Base-by-base conservation (phyloP, 1,140 invertebrate species). In the Artemia franciscana region DNA sequence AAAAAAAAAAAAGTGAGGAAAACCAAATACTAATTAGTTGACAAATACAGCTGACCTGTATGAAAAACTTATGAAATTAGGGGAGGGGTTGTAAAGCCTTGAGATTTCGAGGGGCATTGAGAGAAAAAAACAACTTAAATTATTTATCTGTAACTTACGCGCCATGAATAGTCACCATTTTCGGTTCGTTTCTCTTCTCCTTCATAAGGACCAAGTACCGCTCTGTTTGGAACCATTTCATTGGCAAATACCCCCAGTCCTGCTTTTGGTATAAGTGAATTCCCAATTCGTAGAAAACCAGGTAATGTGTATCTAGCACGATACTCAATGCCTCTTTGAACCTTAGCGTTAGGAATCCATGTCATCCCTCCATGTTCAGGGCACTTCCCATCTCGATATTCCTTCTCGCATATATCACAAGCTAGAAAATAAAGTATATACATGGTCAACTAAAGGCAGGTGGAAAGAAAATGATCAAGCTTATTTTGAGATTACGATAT, bases 191-290 rank as follows among this genome's bases (percentile, higher is more conserved):
- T n/a, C 21, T 61, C 24, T 18, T 64, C 64, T 26, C 65, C 65
- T 26, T 59, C 39, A 59, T 68, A 68, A 3, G 67, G 65, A 12
- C 67, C 67, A 51, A 68, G 65, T 24, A 61, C 26, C 12, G 62
- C 62, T 15, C 60, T 57, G 9, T 56, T 39, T 3, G 61, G 61
- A 5, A 68, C 58, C 9, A 57, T 23, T 5, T 56, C 27, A 23
- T 64, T 60, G 1, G 67, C 57, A 58, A 60, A 66, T 21, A 68
- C 67, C n/a, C 67, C 67, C 15, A 62, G 30, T 3, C 67, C 65
- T 15, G 39, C 39, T 2, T 18, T 18, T 51, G 39, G 39, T 12
- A 51, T 18, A 12, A 51, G 12, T 18, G 39, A 51, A 18, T 12
- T 18, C 12, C 12, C 21, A 12, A 51, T 12, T 18, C 21, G 12